Base-by-base conservation (phyloP, 2,888 invertebrate genomes). In the Mesochorus sp. region DNA sequence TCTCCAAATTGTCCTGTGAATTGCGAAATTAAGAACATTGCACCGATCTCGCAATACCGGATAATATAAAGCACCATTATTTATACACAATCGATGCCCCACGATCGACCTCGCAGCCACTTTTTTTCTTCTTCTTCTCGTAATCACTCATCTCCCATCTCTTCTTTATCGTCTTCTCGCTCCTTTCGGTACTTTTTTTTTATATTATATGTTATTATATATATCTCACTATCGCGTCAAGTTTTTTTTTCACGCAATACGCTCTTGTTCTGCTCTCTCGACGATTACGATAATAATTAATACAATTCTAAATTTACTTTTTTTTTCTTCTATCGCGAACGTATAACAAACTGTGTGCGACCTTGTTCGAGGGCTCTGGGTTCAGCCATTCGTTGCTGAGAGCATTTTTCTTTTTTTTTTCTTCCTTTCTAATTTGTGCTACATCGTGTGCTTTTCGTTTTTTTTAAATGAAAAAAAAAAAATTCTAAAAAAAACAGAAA, bases 51-150 rank as follows among this genome's bases (percentile, higher is more conserved):
- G 67, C 49, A n/a, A n/a, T 72, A 74, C 73, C 73, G 74, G 75
- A 80, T 74, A 37, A 74, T 70, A 80, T 53, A 26, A 55, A 81
- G 79, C 81, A 81, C 81, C 79, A 72, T 74, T 57, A 77, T 76
- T 66, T 67, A 53, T 74, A 64, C 72, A 79, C 71, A 71, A 71
- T 62, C 74, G 70, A 68, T 79, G 47, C 44, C 39, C 37, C 55
- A 64, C 76, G 71, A 64, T 70, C 73, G 59, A 75, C 57, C 37
- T 44, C 55, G 59, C 53, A 39, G 19, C 62, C 51, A 49, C 57
- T 12, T 31, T 62, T 57, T 26, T 39, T 31, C 6, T 51, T 44
- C 49, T 47, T 14, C 21, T 26, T 24, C 55, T 8, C 37, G 21
- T 44, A 47, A 57, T 71, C 59, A 28, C 24, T 44, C 31, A 1